phyloP scores from a whole-genome alignment of 2,888 invertebrate species.

The Leucoptera coffeella region DNA sequence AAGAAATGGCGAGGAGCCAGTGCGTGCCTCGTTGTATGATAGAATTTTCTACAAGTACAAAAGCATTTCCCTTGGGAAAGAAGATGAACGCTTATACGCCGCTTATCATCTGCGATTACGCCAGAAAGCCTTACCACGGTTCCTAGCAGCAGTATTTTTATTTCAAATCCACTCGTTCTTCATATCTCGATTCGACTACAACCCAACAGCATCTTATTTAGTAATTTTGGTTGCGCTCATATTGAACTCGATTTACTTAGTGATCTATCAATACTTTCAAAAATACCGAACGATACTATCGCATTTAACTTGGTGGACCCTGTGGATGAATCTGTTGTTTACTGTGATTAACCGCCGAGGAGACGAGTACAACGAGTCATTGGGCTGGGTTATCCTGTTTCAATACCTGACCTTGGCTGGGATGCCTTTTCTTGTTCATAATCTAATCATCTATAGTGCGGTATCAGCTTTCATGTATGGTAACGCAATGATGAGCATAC shows the following conservation, averaged over 20 bases:
- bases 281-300: constrained; percentile 49
- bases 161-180: constrained; percentile 26
- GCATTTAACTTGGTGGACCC: constrained; percentile 60
- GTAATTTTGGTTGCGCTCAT: constrained; percentile 16
- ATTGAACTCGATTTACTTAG: constrained; percentile 17
- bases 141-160: constrained; percentile 23
- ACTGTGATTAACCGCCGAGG: constrained; percentile 40
- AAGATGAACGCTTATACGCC: constrained; percentile 31
- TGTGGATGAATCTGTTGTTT: constrained; percentile 32
- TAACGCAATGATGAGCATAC: too few relatives aligned
- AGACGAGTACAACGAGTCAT: constrained; percentile 52
- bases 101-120: constrained; percentile 33
- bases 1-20: too few relatives aligned
- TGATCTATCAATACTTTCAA: constrained; percentile 15
- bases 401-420: constrained; percentile 71
- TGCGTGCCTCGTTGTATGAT: too few relatives aligned
- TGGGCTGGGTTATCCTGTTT: constrained; percentile 70
- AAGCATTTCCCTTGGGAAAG: too few relatives aligned
- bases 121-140: constrained; percentile 28
- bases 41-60: too few relatives aligned
- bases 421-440: constrained; percentile 48
- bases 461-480: neutral
- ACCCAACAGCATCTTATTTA: constrained; percentile 20
- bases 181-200: constrained; percentile 32
- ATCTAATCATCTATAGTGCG: constrained; percentile 6